Percentiles rank a stretch among this genome's conserved stretches.
Conservation (phyloP, 1,140 invertebrate genomes). For the Drosophila eugracilis region DNA sequence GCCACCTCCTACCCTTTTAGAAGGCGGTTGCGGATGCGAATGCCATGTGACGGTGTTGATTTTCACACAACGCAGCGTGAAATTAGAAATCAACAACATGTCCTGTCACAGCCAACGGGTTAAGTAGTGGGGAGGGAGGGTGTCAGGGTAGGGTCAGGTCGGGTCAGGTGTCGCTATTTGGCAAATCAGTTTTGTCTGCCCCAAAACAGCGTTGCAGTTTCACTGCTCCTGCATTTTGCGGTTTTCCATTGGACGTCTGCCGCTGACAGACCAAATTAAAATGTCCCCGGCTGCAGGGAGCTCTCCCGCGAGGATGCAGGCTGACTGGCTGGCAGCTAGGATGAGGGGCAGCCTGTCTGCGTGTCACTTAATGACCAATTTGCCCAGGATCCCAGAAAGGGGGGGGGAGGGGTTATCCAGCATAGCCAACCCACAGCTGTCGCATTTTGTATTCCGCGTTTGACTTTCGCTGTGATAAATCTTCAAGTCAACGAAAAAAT, state of each 20-base stretch:
- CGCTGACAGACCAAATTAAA: slow-evolving; percentile 82
- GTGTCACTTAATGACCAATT: slow-evolving; percentile 80
- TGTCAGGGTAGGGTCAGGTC: slow-evolving; percentile 4
- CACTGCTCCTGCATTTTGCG: slow-evolving; percentile 48
- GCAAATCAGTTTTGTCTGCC: slow-evolving; percentile 72
- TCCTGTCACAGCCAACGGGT: slow-evolving; percentile 36
- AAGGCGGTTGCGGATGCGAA: neutral
- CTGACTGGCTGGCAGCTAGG: neutral
- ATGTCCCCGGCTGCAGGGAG: slow-evolving; percentile 56
- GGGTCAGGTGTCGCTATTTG: slow-evolving; percentile 61
- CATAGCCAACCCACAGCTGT: slow-evolving; percentile 67
- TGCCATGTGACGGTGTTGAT: slow-evolving; percentile 73
- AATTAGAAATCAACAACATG: slow-evolving; percentile 80
- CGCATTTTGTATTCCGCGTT: slow-evolving; percentile 61
- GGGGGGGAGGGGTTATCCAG: no score
- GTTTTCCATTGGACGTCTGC: slow-evolving; percentile 62
- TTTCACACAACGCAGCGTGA: slow-evolving; percentile 81
- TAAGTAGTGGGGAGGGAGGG: neutral
- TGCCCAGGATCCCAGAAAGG: slow-evolving; percentile 48
- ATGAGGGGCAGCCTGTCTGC: slow-evolving; percentile 17
- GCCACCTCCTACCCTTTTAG: slow-evolving; percentile 13
- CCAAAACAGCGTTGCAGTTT: slow-evolving; percentile 34
- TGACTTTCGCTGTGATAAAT: slow-evolving; percentile 29
- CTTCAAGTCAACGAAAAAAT: slow-evolving; percentile 42
- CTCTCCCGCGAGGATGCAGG: neutral